phyloP scores from a whole-genome alignment of 2,888 invertebrate genomes.

The Allygus modestus region DNA sequence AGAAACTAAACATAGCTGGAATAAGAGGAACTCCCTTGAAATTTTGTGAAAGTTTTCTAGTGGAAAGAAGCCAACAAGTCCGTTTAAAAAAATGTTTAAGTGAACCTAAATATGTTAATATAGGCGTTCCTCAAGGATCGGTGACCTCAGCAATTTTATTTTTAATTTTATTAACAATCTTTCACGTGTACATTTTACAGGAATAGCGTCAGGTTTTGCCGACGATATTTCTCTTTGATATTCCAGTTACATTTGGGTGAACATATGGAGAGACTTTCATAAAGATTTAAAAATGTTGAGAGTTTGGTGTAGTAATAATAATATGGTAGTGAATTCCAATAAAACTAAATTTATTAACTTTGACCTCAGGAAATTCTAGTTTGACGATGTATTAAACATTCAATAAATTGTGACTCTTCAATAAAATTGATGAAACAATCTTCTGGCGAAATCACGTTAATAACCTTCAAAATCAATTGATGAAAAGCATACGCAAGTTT shows the following conservation, averaged over 20 bases:
- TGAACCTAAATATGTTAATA: neutral
- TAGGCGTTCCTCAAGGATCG: neutral
- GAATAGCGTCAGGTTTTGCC: neutral
- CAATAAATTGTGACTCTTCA: neutral
- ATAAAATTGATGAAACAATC: no score
- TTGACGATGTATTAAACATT: neutral
- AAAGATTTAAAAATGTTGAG: neutral
- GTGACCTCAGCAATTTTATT: neutral
- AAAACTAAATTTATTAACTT: no score
- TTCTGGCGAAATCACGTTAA: no score
- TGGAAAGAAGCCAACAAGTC: no score
- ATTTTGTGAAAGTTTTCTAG: no score
- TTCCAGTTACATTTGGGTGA: neutral
- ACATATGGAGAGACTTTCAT: neutral
- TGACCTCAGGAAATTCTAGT: neutral
- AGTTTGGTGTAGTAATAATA: no score
- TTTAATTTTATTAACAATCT: neutral
- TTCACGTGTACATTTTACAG: neutral
- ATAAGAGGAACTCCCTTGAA: neutral
- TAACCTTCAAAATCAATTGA: neutral
- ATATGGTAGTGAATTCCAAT: no score
- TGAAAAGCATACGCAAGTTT: neutral
- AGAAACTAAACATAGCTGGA: neutral
- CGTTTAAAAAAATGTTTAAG: no score
- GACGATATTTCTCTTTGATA: neutral